Evolutionary conservation across 2,888 invertebrate species (phyloP), one percentile per base, ranked within the genome.

Genomic region (Tiliacea aurago): DNA sequence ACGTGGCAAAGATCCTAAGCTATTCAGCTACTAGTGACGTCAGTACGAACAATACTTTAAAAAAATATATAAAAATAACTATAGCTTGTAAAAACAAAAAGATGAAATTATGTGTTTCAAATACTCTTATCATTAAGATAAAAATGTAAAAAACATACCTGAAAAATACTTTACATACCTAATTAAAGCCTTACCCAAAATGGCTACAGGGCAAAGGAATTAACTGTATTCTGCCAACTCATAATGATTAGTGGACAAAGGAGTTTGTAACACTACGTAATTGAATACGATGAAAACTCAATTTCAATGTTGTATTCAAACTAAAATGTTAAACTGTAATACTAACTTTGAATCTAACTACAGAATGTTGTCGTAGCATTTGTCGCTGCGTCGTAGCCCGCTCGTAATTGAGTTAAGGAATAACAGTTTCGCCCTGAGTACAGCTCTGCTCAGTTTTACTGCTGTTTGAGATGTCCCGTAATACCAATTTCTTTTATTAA

Each of bases 281-380:
- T 76, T 76, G 55, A 73, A 80, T 71, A 73, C 66, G 64, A 83
- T 61, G 71, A 75, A 80, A 85, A 76, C 59, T 45, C 55, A 59
- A 76, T 80, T 73, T 51, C 64, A 73, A 83, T 83, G 65, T 70
- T 76, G 70, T 73, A 73, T 73, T 69, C 62, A 71, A 68, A 73
- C 63, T 41, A 53, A 74, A 78, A 64, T 67, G 75, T 67, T 75
- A 64, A 72, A 73, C 73, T 78, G 83, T 72, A 72, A 75, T 71
- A 68, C 74, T 72, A 79, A 83, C 75, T 81, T 71, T 67, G 69
- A 79, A 79, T 80, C 69, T 72, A 56, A 70, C 81, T 82, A 80
- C 75, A 55, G 61, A 59, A 61, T 76, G 81, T 84, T 84, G 81
- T 73, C 82, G 73, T 73, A 84, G 80, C 84, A 63, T 84, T 80